These are phyloP conservation scores for Lutraria lutraria DNA, from an alignment of 2,888 invertebrate species.

Conservation along the genomic window DNA sequence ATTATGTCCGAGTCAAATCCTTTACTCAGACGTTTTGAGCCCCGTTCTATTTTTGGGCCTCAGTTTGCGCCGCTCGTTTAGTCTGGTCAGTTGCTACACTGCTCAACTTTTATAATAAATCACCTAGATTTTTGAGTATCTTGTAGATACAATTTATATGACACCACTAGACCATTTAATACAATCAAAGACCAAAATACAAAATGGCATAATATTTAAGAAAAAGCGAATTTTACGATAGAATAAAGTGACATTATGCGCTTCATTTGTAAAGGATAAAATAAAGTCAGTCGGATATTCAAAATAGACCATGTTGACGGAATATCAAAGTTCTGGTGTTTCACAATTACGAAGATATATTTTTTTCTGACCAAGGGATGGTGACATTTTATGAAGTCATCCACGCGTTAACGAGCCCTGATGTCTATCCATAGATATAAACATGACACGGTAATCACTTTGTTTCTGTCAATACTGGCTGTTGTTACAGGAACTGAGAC, in stretches of 20 bases:
- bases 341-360: not conserved
- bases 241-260: not conserved
- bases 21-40: too few relatives aligned
- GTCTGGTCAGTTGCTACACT: too few relatives aligned
- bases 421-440: not conserved
- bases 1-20: too few relatives aligned
- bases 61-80: too few relatives aligned
- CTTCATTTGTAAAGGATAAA: not conserved
- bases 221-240: not conserved
- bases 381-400: not conserved
- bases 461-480: conserved; percentile 18
- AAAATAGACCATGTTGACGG: not conserved
- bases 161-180: too few relatives aligned
- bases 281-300: not conserved
- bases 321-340: not conserved
- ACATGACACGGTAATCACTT: conserved; percentile 7
- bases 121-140: too few relatives aligned
- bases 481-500: not conserved
- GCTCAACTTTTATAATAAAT: too few relatives aligned
- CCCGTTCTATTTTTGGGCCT: too few relatives aligned
- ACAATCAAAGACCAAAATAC: too few relatives aligned
- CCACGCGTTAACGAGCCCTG: conserved; percentile 3
- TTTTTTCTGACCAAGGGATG: not conserved
- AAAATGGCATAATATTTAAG: too few relatives aligned
- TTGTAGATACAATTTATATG: too few relatives aligned